Percentiles rank a stretch among this genome's conserved stretches.
Conservation (phyloP, 2,113 vertebrate genomes). For the Burhinus oedicnemus region DNA sequence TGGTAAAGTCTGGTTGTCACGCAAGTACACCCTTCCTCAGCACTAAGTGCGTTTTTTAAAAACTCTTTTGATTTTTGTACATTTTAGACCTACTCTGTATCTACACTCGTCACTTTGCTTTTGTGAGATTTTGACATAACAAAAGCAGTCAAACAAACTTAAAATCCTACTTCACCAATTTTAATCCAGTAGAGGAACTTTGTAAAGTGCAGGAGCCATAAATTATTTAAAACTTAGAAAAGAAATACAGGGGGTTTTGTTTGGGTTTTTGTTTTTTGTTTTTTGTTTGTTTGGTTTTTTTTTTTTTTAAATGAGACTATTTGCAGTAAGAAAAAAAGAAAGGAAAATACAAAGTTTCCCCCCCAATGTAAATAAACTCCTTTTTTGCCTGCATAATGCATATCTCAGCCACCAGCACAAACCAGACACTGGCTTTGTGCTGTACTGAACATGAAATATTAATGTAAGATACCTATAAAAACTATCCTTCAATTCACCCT, state of each 20-base stretch:
- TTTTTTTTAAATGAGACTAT: not conserved
- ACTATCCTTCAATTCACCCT: constrained; percentile 8
- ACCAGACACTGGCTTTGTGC: not conserved
- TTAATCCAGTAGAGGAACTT: not conserved
- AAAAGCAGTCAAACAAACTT: not conserved
- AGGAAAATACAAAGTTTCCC: not conserved
- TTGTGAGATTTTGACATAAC: not conserved
- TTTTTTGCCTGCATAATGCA: constrained; percentile 33
- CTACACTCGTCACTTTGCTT: not conserved
- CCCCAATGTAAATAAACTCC: constrained; percentile 10
- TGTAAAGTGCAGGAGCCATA: not conserved
- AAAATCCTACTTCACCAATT: not conserved
- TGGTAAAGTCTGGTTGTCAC: not conserved
- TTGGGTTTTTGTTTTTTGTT: too few species aligned
- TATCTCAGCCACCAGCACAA: not conserved
- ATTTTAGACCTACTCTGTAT: not conserved
- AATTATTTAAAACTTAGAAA: not conserved
- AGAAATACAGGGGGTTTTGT: not conserved
- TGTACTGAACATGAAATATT: constrained; percentile 38
- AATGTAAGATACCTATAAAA: constrained; percentile 40
- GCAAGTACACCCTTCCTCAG: not conserved
- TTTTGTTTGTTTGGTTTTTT: not conserved
- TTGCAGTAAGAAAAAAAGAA: not conserved
- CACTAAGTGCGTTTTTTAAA: not conserved
- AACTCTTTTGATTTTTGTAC: not conserved